Evolutionary conservation across 2,113 vertebrate species (phyloP), one percentile per base, ranked within the genome.

Genomic region (Tringa solitaria): DNA sequence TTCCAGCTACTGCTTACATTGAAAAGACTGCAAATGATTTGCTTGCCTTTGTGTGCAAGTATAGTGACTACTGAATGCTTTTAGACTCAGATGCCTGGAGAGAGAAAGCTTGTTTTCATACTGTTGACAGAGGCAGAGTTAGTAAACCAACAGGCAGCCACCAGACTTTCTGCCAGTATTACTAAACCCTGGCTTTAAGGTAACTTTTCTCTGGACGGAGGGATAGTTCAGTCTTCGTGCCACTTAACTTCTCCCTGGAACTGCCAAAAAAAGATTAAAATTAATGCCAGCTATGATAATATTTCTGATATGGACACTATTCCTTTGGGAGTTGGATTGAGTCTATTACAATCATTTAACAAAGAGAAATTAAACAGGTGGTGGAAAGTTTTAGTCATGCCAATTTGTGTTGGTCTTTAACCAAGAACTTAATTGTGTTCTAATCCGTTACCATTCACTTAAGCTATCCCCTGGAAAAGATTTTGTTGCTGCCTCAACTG

Each of bases 301-400:
- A 50, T 74, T 77, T 90, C 45, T 88, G 54, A 65, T 70, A 83
- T 5, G 33, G 70, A 80, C 54, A 56, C 60, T 75, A 27, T 48
- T 93, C 81, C 68, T 6, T 21, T 77, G 50, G 64, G 45, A 95
- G 46, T 5, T 91, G 67, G 50, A 77, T 22, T 12, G 26, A 85
- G 28, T 50, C 41, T 67, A 60, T 60, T 76, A 19, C 21, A 76
- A 30, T 83, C 0, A 57, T 69, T 88, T 90, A 85, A 73, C 57
- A 12, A 54, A 65, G 67, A 81, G 73, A 85, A 73, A 61, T 27
- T 48, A 96, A 96, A 85, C 87, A 90, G 81, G 87, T 89, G 74
- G 57, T 61, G 30, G 17, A 53, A 85, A 76, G 22, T 80, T 91
- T 68, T 75, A 43, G 28, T 63, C 43, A 64, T 70, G 77, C 73